Conservation (phyloP, 2,113 vertebrate species). For the Hippolais icterina region DNA sequence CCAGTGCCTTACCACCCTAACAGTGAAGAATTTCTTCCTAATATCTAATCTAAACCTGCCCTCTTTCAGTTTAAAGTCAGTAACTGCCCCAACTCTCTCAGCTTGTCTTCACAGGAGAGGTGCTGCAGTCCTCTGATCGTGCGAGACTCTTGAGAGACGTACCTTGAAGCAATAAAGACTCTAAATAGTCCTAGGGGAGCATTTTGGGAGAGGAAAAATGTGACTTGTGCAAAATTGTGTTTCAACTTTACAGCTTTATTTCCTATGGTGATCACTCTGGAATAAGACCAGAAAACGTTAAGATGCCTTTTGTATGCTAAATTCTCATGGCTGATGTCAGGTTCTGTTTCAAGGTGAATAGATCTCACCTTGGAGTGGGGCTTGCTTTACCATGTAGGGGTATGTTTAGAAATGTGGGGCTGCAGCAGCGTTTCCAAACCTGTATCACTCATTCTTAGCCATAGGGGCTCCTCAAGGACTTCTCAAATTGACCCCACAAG, state of each 20-base stretch:
- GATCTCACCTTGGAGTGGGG: neutral
- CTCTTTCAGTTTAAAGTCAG: neutral
- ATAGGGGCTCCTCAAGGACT: neutral
- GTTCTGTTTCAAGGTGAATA: neutral
- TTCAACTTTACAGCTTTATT: neutral
- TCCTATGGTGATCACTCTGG: neutral
- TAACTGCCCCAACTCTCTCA: neutral
- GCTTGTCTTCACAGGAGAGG: neutral
- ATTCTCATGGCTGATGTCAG: neutral
- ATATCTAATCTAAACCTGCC: neutral
- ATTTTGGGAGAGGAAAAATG: neutral
- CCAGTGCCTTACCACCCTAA: neutral
- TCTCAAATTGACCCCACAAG: neutral
- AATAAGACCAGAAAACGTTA: neutral
- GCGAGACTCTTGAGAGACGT: neutral
- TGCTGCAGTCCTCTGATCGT: neutral
- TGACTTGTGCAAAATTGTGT: neutral
- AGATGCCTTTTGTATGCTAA: neutral
- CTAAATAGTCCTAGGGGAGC: neutral
- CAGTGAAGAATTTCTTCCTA: neutral
- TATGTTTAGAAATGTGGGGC: neutral
- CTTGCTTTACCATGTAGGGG: neutral
- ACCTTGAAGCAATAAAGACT: neutral
- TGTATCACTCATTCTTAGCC: neutral
- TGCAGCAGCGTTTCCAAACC: neutral